Conservation (phyloP, 2,797 vertebrate species). For the Bufotes viridis region DNA sequence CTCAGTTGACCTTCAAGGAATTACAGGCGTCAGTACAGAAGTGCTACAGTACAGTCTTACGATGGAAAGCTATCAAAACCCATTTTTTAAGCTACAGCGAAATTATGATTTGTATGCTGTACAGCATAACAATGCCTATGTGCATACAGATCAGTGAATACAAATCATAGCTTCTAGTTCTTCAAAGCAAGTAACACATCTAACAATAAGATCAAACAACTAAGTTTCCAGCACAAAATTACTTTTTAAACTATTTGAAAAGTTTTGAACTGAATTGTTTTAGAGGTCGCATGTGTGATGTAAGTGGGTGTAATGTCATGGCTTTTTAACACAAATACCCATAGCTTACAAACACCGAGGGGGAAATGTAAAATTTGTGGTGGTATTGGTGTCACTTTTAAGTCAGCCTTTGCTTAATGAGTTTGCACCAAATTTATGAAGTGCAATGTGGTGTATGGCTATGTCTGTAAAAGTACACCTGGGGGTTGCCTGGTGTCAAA, state of each 20-base stretch:
- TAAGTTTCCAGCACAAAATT: constrained; percentile 40
- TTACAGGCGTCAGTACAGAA: not conserved
- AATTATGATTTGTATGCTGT: constrained; percentile 52
- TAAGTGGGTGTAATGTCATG: too few species aligned
- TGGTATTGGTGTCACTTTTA: too few species aligned
- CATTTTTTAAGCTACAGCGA: constrained; percentile 43
- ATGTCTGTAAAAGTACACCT: too few species aligned
- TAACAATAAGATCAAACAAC: constrained; percentile 37
- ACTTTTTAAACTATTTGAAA: constrained; percentile 29
- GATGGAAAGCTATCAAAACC: constrained; percentile 39
- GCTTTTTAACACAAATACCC: too few species aligned
- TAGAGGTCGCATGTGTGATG: not conserved
- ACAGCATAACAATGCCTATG: constrained; percentile 41
- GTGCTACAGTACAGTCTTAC: not conserved
- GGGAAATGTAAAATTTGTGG: too few species aligned
- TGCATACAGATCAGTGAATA: constrained; percentile 49
- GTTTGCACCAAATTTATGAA: too few species aligned
- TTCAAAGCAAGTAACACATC: constrained; percentile 43
- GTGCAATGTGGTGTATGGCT: too few species aligned
- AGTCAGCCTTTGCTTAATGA: too few species aligned
- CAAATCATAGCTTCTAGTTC: constrained; percentile 28
- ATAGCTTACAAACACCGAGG: too few species aligned
- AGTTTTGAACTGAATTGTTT: constrained; percentile 30
- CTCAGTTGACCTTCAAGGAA: not conserved
- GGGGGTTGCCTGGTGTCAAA: too few species aligned